phyloP scores from a whole-genome alignment of 2,113 vertebrate genomes.

The Pelvicachromis taeniatus region DNA sequence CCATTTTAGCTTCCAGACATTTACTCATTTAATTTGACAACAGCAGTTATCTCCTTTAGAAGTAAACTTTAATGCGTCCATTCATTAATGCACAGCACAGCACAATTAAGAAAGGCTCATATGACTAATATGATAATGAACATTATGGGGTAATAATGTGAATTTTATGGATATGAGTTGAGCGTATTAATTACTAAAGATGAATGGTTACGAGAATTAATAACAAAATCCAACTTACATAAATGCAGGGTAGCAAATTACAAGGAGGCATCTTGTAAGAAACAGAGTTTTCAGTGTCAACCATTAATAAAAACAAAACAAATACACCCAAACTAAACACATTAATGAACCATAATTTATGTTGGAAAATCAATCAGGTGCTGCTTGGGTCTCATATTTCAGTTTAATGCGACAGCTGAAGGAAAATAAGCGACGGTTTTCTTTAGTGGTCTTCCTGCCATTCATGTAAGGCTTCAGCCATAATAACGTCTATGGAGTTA shows the following conservation, averaged over 20 bases:
- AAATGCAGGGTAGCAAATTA: slow-evolving; percentile 4
- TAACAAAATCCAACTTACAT: not conserved
- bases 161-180: slow-evolving; percentile 40
- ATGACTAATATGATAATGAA: slow-evolving; percentile 19
- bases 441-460: not conserved
- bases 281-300: not conserved
- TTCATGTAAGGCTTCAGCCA: not conserved
- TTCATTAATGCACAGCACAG: slow-evolving; percentile 28
- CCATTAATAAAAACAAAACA: not conserved
- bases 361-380: not conserved
- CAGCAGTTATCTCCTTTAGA: not conserved
- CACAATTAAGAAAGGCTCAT: slow-evolving; percentile 16
- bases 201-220: slow-evolving; percentile 29
- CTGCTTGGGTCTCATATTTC: not conserved
- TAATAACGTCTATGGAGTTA: not conserved
- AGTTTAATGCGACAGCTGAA: not conserved
- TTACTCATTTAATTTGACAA: not conserved
- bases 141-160: slow-evolving; percentile 20
- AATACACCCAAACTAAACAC: not conserved
- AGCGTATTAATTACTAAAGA: slow-evolving; percentile 45
- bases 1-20: slow-evolving; percentile 3
- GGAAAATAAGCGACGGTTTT: not conserved
- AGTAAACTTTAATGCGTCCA: not conserved
- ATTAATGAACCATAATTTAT: not conserved
- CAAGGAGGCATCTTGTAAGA: not conserved